phyloP scores from a whole-genome alignment of 2,113 vertebrate species.

The Entomyzon cyanotis region DNA sequence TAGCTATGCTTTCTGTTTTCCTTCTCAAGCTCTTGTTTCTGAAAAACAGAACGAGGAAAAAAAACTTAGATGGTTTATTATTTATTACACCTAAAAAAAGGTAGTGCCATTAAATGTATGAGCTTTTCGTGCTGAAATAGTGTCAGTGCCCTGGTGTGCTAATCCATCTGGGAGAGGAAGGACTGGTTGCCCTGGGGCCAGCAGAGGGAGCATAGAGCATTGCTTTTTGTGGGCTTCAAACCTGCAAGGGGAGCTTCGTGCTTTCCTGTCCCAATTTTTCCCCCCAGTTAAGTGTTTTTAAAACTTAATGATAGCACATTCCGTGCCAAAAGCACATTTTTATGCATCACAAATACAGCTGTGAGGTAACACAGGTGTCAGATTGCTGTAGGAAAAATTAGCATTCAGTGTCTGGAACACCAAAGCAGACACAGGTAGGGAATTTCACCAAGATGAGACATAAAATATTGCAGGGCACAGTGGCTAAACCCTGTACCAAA shows the following conservation, averaged over 20 bases:
- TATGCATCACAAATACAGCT: neutral
- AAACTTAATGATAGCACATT: neutral
- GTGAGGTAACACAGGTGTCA: neutral
- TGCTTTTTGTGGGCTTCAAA: neutral
- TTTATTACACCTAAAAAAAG: neutral
- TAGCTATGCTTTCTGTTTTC: neutral
- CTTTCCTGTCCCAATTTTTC: neutral
- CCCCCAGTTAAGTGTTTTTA: neutral
- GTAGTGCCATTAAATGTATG: neutral
- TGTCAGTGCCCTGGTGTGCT: no score
- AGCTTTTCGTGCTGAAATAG: neutral
- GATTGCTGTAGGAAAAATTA: neutral
- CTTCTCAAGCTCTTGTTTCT: neutral
- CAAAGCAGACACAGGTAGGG: neutral
- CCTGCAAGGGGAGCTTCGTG: neutral
- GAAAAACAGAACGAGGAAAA: rapidly evolving
- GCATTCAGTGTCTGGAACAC: neutral
- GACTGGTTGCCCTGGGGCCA: constrained; percentile 20
- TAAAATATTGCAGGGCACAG: neutral
- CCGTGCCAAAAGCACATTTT: neutral
- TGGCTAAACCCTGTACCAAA: neutral
- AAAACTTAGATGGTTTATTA: neutral
- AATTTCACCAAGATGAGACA: neutral
- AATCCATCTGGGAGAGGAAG: neutral
- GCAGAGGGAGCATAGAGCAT: constrained; percentile 75